phyloP scores from a whole-genome alignment of 2,797 vertebrate genomes.

The Todus mexicanus region DNA sequence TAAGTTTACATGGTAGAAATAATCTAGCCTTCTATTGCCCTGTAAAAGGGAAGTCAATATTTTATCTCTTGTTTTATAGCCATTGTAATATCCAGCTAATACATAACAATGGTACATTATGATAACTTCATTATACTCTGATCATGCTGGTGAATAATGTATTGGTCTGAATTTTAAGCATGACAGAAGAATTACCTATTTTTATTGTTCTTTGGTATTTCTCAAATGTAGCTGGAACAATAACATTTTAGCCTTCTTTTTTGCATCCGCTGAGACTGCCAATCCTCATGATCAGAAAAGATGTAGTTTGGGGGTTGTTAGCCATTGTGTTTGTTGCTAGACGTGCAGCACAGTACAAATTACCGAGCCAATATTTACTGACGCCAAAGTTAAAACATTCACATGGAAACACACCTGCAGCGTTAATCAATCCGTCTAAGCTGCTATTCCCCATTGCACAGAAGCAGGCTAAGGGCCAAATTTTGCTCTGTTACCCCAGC shows the following conservation, averaged over 20 bases:
- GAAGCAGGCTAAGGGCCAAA: constrained; percentile 3
- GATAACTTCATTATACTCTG: constrained; percentile 62
- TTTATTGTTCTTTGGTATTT: constrained; percentile 32
- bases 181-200: constrained; percentile 49
- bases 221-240: constrained; percentile 16
- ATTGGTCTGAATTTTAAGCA: constrained; percentile 43
- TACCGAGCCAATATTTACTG: neutral
- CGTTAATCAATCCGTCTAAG: constrained; percentile 38
- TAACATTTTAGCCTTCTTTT: constrained; percentile 11
- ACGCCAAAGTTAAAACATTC: constrained; percentile 34
- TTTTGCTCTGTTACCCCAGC: neutral
- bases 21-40: constrained; percentile 47
- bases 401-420: constrained; percentile 44
- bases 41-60: constrained; percentile 57
- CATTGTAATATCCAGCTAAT: constrained; percentile 52
- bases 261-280: constrained; percentile 18
- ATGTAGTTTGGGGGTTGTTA: neutral
- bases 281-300: constrained; percentile 9
- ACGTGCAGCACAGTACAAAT: neutral
- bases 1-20: constrained; percentile 41
- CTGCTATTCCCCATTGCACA: neutral
- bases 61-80: constrained; percentile 60
- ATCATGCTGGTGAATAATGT: constrained; percentile 50
- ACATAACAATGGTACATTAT: constrained; percentile 53
- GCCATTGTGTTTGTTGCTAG: neutral